phyloP scores from a whole-genome alignment of 1,140 invertebrate species.

The Euura lappo region DNA sequence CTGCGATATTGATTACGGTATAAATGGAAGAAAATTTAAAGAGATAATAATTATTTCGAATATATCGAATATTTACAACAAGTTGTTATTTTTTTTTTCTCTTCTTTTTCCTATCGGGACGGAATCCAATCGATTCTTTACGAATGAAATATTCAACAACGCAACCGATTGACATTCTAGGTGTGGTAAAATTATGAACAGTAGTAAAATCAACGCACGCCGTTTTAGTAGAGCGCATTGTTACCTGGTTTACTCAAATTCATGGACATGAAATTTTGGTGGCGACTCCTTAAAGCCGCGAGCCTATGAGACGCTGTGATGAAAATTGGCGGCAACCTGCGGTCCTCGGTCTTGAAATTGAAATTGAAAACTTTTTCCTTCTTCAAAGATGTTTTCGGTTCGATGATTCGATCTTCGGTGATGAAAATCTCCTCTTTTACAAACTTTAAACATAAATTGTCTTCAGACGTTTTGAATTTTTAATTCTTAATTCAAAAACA shows the following conservation, averaged over 20 bases:
- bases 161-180: too few species aligned
- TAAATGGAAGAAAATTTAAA: too few species aligned
- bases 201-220: neutral
- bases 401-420: neutral
- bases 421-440: neutral
- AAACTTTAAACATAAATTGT: neutral
- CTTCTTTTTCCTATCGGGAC: too few species aligned
- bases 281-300: conserved; percentile 35
- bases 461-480: neutral
- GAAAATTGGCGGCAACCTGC: neutral
- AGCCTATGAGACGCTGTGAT: neutral
- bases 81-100: too few species aligned
- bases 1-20: too few species aligned
- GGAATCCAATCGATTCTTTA: too few species aligned
- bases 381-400: neutral
- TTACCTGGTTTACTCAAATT: conserved; percentile 57
- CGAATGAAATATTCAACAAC: too few species aligned
- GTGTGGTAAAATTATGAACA: too few species aligned
- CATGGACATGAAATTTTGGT: conserved; percentile 52
- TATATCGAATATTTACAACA: too few species aligned
- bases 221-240: conserved; percentile 23
- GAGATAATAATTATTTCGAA: too few species aligned
- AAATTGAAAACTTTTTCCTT: too few species aligned
- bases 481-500: too few species aligned
- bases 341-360: neutral